Evolutionary conservation across 1,140 invertebrate genomes (phyloP), one percentile per base, ranked within the genome.

Genomic region (Hyposmocoma kahamanoa): DNA sequence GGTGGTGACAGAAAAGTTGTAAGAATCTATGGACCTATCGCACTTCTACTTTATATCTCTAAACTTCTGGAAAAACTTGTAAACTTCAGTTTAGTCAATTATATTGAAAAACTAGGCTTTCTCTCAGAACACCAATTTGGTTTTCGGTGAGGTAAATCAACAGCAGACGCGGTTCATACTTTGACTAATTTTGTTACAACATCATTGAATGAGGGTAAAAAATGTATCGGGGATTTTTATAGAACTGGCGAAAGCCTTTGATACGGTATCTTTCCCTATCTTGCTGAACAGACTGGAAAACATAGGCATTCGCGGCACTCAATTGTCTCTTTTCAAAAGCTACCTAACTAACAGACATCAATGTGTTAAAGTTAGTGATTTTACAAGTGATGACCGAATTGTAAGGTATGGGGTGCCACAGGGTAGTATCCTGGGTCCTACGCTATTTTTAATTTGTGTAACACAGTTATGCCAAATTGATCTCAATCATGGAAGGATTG

Each of bases 11-110:
- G 28, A 52, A 30, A 49, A 10, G 4, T 10, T 38, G 47, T 47
- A 3, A 22, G 30, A 21, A 56, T 56, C 24, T 60, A 52, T 22
- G 42, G 58, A 22, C 54, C 59, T 5, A 61, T 61, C 13, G 48
- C 52, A 5, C 26, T 56, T n/a, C 22, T 43, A 15, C 15, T 22
- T 43, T 20, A n/a, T 3, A 5, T 43, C 2, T 22, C 42, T 8
- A 43, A 43, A 15, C 3, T 43, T 24, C 4, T 43, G 2, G 42
- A 43, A 24, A 43, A 43, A 17, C 4, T 28, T 44, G 39, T 38
- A 10, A 51, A 45, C 13, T 22, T 36, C 8, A 34, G 49, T 8
- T 17, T 44, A 17, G 26, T 45, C 3, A 36, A 39, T 21, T 50
- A 11, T n/a, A 19, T 50, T 2, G 26, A 50, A 34, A 10, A 24